Evolutionary conservation across 2,113 vertebrate genomes (phyloP).

Genomic region (Abramis brama): DNA sequence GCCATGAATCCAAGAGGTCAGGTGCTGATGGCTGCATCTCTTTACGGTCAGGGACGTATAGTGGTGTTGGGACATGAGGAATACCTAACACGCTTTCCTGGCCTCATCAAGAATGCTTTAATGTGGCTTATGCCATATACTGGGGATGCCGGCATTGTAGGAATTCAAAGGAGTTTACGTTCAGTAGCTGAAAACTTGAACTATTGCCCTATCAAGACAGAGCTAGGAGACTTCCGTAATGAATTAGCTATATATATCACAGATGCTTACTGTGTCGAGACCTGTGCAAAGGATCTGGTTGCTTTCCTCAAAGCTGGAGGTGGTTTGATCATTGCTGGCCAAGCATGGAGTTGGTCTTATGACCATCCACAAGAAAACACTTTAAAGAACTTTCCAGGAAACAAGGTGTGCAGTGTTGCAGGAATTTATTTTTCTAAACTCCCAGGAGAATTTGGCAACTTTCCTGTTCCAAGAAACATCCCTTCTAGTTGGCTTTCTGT

Average conservation of each 20-base stretch:
- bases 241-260: slow-evolving; percentile 77
- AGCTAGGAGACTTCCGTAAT: slow-evolving; percentile 64
- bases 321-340: slow-evolving; percentile 84
- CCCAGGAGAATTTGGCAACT: slow-evolving; percentile 64
- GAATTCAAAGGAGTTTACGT: slow-evolving; percentile 69
- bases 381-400: slow-evolving; percentile 81
- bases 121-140: slow-evolving; percentile 81
- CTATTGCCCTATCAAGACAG: slow-evolving; percentile 56
- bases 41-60: slow-evolving; percentile 79
- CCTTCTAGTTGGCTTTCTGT: slow-evolving; percentile 80
- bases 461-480: slow-evolving; percentile 80
- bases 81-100: slow-evolving; percentile 75
- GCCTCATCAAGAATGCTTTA: slow-evolving; percentile 81
- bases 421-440: slow-evolving; percentile 86
- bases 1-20: slow-evolving; percentile 72
- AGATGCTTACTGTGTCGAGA: slow-evolving; percentile 74
- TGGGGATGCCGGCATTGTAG: slow-evolving; percentile 64
- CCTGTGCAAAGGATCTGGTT: slow-evolving; percentile 68
- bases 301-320: slow-evolving; percentile 83
- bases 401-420: slow-evolving; percentile 83
- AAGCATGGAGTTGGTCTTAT: slow-evolving; percentile 84
- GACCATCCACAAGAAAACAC: slow-evolving; percentile 74
- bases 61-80: slow-evolving; percentile 83
- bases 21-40: slow-evolving; percentile 76
- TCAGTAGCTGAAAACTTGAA: slow-evolving; percentile 74